phyloP scores from a whole-genome alignment of 2,113 vertebrate species.

The Lophius piscatorius region DNA sequence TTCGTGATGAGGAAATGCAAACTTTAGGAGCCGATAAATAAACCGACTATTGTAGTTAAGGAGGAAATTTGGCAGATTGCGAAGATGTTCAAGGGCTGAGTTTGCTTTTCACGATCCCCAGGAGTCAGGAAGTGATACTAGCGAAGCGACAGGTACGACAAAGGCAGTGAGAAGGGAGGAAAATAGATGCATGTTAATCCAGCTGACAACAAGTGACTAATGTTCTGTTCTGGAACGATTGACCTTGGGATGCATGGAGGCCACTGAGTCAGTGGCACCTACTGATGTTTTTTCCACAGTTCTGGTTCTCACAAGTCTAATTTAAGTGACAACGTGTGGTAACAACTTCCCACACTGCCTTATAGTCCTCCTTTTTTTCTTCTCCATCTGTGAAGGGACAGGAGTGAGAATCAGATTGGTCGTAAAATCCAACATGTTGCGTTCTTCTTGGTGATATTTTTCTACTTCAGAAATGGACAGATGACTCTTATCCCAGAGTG shows the following conservation, averaged over 20 bases:
- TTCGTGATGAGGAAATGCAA: conserved; percentile 10
- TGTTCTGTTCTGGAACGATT: conserved; percentile 45
- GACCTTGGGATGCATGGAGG: conserved; percentile 52
- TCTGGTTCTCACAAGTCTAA: conserved; percentile 22
- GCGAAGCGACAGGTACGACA: background rate
- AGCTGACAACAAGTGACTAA: conserved; percentile 39
- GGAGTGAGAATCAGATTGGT: conserved; percentile 27
- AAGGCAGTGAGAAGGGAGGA: background rate
- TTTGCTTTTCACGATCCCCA: background rate
- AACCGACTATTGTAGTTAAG: too few species aligned
- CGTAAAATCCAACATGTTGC: conserved; percentile 24
- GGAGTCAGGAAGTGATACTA: background rate
- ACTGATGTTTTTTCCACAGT: background rate
- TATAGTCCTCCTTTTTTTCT: conserved; percentile 1
- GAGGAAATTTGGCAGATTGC: background rate
- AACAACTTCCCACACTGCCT: conserved; percentile 34
- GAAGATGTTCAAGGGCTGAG: background rate
- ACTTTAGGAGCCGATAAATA: too few species aligned
- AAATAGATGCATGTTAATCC: conserved; percentile 18
- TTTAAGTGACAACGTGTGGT: conserved; percentile 36
- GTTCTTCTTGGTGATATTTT: conserved; percentile 23
- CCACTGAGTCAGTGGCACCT: conserved; percentile 24
- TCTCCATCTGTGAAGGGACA: conserved; percentile 16
- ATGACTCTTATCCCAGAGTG: conserved; percentile 26
- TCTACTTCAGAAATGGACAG: conserved; percentile 35